Percentiles rank a stretch among this genome's conserved stretches.
phyloP scores from a whole-genome alignment of 2,797 vertebrate genomes.

The Halcyon smyrnensis region DNA sequence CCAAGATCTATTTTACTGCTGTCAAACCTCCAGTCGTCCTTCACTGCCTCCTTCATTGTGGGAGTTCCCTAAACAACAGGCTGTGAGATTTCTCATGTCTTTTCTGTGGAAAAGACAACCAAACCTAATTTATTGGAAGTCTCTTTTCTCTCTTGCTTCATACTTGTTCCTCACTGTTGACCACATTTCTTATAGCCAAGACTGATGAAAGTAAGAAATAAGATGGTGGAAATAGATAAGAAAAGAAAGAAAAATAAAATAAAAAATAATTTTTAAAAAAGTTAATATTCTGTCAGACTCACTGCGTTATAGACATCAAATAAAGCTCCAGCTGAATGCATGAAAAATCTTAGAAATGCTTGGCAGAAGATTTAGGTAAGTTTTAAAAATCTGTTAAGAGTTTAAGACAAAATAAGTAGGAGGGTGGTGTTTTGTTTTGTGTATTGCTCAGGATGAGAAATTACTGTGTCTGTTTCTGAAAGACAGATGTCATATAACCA shows the following conservation, averaged over 20 bases:
- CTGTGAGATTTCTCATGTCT: not conserved
- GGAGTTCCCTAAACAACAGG: not conserved
- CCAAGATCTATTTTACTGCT: not conserved
- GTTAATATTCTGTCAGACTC: not conserved
- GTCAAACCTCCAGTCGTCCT: not conserved
- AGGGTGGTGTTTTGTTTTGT: not conserved
- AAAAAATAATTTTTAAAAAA: too few relatives aligned
- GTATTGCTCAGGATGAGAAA: not conserved
- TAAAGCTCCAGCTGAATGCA: not conserved
- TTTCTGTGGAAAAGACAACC: not conserved
- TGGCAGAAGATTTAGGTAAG: not conserved
- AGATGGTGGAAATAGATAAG: not conserved
- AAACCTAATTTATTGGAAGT: not conserved
- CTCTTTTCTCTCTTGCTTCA: not conserved
- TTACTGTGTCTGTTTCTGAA: not conserved
- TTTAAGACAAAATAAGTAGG: not conserved
- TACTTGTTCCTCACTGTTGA: not conserved
- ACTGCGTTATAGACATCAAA: not conserved
- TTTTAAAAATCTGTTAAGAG: not conserved
- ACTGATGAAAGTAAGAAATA: not conserved
- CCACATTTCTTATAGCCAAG: not conserved
- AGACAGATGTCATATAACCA: not conserved
- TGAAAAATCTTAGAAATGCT: rapidly evolving
- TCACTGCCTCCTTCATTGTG: not conserved
- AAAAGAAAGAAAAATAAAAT: not conserved